These are phyloP conservation scores for Pentalonia nigronervosa DNA, from an alignment of 1,140 invertebrate species.

Conservation along the genomic window DNA sequence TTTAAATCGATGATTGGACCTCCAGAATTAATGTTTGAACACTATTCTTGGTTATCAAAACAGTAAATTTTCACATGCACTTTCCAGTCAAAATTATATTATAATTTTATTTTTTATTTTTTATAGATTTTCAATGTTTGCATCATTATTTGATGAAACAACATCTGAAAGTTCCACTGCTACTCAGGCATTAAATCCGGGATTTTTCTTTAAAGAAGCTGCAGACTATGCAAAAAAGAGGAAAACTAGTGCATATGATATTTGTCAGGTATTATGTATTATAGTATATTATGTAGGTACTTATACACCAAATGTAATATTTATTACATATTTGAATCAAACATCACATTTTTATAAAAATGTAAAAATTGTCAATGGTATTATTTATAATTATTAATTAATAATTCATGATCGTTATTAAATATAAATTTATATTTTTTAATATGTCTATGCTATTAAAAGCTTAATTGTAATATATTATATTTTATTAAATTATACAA, in stretches of 20 bases:
- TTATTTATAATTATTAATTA: no score
- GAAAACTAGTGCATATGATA: slow-evolving; percentile 68
- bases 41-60: slow-evolving; percentile 95
- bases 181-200: slow-evolving; percentile 94
- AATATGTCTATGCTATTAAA: background rate
- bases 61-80: slow-evolving; percentile 72
- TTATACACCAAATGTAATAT: background rate
- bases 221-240: slow-evolving; percentile 84
- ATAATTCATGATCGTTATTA: no score
- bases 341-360: background rate
- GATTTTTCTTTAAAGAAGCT: slow-evolving; percentile 94
- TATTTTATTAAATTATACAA: no score
- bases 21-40: slow-evolving; percentile 89
- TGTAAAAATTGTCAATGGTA: background rate
- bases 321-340: background rate
- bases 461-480: background rate
- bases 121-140: slow-evolving; percentile 72
- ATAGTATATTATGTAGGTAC: background rate
- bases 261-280: slow-evolving; percentile 42
- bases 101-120: background rate
- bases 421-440: background rate
- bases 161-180: slow-evolving; percentile 87
- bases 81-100: background rate
- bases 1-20: slow-evolving; percentile 82
- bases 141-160: slow-evolving; percentile 93